Percentiles rank a stretch among this genome's conserved stretches.
These are phyloP conservation scores for Coptodon bakossiorum DNA, from an alignment of 2,113 vertebrate genomes.

Conservation along the genomic window DNA sequence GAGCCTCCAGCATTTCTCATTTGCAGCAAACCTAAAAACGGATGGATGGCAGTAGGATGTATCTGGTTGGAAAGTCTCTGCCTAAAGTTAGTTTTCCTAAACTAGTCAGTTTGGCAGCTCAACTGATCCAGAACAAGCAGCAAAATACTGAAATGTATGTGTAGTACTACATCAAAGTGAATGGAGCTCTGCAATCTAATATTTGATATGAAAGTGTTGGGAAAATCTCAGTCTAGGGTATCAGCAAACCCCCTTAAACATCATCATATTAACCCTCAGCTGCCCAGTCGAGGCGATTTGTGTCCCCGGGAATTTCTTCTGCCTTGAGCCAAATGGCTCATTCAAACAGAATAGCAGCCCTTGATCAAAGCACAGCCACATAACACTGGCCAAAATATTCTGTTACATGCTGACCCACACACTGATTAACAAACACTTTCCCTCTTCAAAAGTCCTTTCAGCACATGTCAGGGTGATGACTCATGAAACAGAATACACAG, in stretches of 20 bases:
- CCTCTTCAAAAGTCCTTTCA: constrained; percentile 35
- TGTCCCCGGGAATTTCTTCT: constrained; percentile 37
- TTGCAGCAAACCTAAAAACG: neutral
- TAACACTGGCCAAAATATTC: constrained; percentile 62
- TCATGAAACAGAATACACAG: constrained; percentile 18
- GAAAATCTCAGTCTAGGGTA: neutral
- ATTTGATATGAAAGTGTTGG: constrained; percentile 9
- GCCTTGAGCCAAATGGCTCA: constrained; percentile 59
- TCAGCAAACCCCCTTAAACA: constrained; percentile 53
- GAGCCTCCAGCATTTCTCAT: neutral
- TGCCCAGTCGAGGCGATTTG: constrained; percentile 26
- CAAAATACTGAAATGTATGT: neutral
- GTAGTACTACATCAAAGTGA: constrained; percentile 4
- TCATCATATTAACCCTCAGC: constrained; percentile 57
- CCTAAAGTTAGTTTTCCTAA: neutral
- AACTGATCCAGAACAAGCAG: neutral
- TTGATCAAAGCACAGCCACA: constrained; percentile 62
- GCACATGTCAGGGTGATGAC: constrained; percentile 20
- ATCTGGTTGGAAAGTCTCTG: neutral
- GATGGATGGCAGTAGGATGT: neutral
- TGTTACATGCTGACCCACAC: constrained; percentile 65
- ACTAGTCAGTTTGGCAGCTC: neutral
- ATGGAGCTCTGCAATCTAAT: neutral
- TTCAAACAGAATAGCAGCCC: constrained; percentile 65
- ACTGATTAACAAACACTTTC: constrained; percentile 68